These are phyloP conservation scores for Sturnus vulgaris DNA, from an alignment of 2,113 vertebrate species.

Conservation along the genomic window DNA sequence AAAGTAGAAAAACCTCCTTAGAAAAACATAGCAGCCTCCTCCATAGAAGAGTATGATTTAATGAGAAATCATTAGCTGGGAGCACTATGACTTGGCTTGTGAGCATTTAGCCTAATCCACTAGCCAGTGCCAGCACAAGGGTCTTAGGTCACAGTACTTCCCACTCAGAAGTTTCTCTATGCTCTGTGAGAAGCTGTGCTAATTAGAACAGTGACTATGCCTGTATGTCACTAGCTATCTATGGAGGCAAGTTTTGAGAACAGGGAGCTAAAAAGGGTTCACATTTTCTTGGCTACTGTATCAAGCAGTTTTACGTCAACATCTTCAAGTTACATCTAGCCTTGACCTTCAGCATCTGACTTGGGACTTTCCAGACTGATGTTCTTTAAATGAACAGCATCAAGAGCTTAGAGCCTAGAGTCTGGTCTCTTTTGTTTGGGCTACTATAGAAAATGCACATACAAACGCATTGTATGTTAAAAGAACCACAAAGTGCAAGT, in stretches of 20 bases:
- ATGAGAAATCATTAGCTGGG: background rate
- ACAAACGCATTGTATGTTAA: background rate
- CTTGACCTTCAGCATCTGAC: constrained; percentile 19
- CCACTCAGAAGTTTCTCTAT: background rate
- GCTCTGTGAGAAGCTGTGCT: background rate
- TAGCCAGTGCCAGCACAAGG: background rate
- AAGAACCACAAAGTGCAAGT: background rate
- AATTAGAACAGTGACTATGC: background rate
- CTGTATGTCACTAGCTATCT: background rate
- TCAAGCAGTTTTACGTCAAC: constrained; percentile 7
- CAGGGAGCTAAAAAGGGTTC: background rate
- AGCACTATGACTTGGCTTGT: background rate
- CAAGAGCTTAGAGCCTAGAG: background rate
- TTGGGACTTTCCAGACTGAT: background rate
- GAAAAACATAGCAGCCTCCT: background rate
- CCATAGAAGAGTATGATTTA: background rate
- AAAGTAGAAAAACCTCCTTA: background rate
- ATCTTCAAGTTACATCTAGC: constrained; percentile 38
- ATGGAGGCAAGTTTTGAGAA: background rate
- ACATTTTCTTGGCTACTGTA: constrained; percentile 8
- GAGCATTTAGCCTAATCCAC: background rate
- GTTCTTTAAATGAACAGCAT: background rate
- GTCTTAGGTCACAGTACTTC: background rate
- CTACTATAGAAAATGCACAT: background rate
- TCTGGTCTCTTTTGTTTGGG: background rate